phyloP scores from a whole-genome alignment of 1,140 invertebrate species.

The Brachionus koreanus region DNA sequence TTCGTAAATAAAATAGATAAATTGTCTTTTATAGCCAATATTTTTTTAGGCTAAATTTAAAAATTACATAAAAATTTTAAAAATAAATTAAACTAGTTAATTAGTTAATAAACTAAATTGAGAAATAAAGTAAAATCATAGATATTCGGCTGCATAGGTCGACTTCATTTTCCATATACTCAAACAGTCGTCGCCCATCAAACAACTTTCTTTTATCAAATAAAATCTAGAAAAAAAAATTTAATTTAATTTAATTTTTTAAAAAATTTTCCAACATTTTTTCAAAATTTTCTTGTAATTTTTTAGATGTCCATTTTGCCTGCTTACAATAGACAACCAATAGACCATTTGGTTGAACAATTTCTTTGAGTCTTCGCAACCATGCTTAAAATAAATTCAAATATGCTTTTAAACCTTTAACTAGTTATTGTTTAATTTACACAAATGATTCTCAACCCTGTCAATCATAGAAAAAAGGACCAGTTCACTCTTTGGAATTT shows the following conservation, averaged over 20 bases:
- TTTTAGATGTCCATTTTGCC: neutral
- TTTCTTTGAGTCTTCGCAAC: slow-evolving; percentile 18
- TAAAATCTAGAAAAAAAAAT: slow-evolving; percentile 12
- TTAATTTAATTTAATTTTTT: neutral
- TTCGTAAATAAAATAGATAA: neutral
- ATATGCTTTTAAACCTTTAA: neutral
- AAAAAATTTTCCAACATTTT: neutral
- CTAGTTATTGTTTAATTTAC: neutral
- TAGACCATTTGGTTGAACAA: neutral
- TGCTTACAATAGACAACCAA: slow-evolving; percentile 6
- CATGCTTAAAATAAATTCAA: neutral
- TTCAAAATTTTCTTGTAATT: neutral
- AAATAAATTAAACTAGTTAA: neutral
- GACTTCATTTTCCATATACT: neutral
- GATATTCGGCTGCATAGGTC: neutral
- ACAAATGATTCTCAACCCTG: neutral
- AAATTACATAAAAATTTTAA: neutral
- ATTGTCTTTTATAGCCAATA: neutral
- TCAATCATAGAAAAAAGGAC: slow-evolving; percentile 30
- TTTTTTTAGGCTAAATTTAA: neutral
- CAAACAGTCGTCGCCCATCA: neutral
- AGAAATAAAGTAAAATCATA: neutral
- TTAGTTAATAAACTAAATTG: neutral
- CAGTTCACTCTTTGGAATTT: slow-evolving; percentile 38
- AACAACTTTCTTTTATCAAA: neutral